Base-by-base conservation (phyloP, 2,888 invertebrate genomes). In the Sarcophaga carnaria region DNA sequence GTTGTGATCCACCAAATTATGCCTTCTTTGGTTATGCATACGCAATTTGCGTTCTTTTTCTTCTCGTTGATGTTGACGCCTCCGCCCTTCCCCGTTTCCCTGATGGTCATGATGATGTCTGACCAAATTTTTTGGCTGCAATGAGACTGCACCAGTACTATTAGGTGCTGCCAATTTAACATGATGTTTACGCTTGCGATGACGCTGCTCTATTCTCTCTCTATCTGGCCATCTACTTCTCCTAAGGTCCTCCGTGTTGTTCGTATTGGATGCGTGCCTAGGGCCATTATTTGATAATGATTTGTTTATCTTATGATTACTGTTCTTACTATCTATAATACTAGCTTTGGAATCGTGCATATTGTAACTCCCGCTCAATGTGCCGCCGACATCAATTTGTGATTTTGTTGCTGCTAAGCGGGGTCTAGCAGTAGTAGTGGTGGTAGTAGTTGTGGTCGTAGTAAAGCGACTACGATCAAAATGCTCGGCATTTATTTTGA, bases 51-150 rank as follows among this genome's bases (percentile, higher is more conserved):
- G 90, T 71, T 88, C 88, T 75, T 89, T 90, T 74, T 91, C 90
- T 62, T 90, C 91, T 67, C 90, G 89, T 71, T 89, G 89, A 85
- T 90, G 89, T 74, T 90, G 90, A 47, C 86, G 90, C 37, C 90
- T 88, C 14, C 90, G 88, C 75, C 87, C 88, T 81, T 85, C 85
- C 84, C 86, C 84, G 82, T 87, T 87, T 76, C 84, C 86, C 72
- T 79, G 81, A 88, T 90, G 81, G 88, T 90, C 90, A 85, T 92
- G 92, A 88, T 92, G 91, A 86, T 92, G 93, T 69, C 92, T 91
- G 83, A 91, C 89, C 85, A 92, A 83, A 54, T 91, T 92, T 85
- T 92, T 92, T 17, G 90, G 91, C 80, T 92, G 91, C 22, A 91
- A 90, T 77, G 90, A 88, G 4, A 89, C 89, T 54, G 86, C 80